Percentiles rank a stretch among this genome's conserved stretches.
Evolutionary conservation across 1,140 invertebrate species (phyloP).

Genomic region (Hycleus cichorii): DNA sequence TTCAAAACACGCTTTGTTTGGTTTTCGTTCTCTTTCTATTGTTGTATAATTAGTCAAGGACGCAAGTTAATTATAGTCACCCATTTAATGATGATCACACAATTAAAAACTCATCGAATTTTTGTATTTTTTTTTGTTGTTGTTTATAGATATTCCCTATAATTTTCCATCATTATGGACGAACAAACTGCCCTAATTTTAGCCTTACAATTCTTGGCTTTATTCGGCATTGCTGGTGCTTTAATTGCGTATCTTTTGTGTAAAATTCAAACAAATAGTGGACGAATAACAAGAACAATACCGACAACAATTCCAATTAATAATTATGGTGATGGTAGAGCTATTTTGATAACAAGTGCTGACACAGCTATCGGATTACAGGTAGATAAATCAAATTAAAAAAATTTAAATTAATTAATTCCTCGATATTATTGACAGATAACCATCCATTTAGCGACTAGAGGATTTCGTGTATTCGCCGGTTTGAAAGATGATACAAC

Average conservation of each 20-base stretch:
- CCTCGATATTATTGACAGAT: conserved; percentile 36
- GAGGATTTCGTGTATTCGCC: conserved; percentile 68
- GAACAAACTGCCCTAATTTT: conserved; percentile 66
- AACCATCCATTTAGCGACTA: conserved; percentile 56
- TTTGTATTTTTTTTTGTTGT: no score
- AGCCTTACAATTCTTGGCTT: conserved; percentile 65
- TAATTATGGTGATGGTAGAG: conserved; percentile 46
- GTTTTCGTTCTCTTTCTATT: no score
- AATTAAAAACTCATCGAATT: no score
- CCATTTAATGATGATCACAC: no score
- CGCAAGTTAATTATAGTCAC: no score
- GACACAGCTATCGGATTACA: conserved; percentile 68
- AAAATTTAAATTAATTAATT: not conserved
- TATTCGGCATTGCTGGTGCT: conserved; percentile 70
- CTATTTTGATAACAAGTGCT: conserved; percentile 67
- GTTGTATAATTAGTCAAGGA: no score
- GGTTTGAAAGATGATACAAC: conserved; percentile 50
- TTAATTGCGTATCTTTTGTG: conserved; percentile 65
- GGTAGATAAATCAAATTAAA: conserved; percentile 36
- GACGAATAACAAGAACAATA: not conserved
- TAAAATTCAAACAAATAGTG: conserved; percentile 52
- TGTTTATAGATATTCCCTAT: no score
- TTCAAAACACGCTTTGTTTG: no score
- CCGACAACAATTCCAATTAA: conserved; percentile 29
- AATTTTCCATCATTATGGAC: conserved; percentile 51